Base-by-base conservation (phyloP, 1,140 invertebrate genomes). In the Ceratosolen fusciceps region DNA sequence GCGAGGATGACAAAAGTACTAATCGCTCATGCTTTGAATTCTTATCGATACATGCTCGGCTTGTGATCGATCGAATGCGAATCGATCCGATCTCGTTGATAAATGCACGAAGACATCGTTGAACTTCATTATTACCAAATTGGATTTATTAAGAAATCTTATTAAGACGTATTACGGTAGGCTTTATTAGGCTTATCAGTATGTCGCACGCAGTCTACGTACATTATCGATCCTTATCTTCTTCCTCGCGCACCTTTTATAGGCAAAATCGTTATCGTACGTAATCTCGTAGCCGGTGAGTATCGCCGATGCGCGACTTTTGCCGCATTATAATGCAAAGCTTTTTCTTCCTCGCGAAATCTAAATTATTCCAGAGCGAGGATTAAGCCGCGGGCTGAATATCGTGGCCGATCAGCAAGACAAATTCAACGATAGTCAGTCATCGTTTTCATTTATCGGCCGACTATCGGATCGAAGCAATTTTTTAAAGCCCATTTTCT, bases 31-130 rank as follows among this genome's bases (percentile, higher is more conserved):
- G 56, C 24, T 74, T 29, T 74, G 49, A 74, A 37, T 74, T 72
- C 72, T 74, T 74, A 74, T 74, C 56, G 8, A 47, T 74, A 34
- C 4, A 19, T 31, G 16, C 29, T 43, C n/a, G 24, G 12, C 21
- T 60, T 19, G 39, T 74, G 62, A 74, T 74, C 72, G 31, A 74
- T 74, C 56, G 47, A 39, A 47, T 60, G 21, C 14, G 56, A 43
- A 62, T 73, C 21, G 26, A 73, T 73, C 24, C 14, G 19, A 58
- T 58, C 19, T 58, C 39, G 54, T 21, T 58, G 71, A 73, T 73
- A 39, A 34, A 16, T 26, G 12, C 16, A 24, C 19, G 31, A 16
- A 16, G 29, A 12, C 31, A 37, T 58, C 16, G 10, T 24, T 39
- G 21, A 26, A 58, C 19, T 56, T 72, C 29, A 72, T 54, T 34